These are phyloP conservation scores for Tipula vernalis DNA, from an alignment of 2,888 invertebrate genomes.

Conservation along the genomic window DNA sequence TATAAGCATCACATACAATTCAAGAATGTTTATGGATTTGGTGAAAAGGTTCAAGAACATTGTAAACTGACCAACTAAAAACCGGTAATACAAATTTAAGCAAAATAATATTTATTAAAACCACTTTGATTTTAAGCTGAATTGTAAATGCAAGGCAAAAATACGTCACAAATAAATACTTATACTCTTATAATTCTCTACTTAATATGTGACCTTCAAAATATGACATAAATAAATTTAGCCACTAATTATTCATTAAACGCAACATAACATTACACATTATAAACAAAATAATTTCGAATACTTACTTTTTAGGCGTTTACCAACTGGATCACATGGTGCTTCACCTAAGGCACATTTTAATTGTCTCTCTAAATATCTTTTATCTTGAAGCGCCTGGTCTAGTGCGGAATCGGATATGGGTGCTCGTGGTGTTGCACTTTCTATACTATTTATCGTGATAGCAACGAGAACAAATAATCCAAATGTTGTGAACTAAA, in stretches of 20 bases:
- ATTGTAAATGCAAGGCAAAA: too few relatives aligned
- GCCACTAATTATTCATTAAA: neutral
- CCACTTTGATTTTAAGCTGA: too few relatives aligned
- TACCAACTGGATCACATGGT: slow-evolving; percentile 60
- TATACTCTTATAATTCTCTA: neutral
- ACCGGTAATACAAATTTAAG: too few relatives aligned
- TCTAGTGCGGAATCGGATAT: slow-evolving; percentile 50
- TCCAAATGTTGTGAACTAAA: neutral
- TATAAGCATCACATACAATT: too few relatives aligned
- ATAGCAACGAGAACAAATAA: neutral
- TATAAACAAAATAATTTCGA: neutral
- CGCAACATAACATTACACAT: neutral
- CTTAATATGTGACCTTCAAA: neutral
- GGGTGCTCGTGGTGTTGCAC: neutral
- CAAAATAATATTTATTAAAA: too few relatives aligned
- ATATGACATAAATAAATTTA: neutral
- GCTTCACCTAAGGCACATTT: slow-evolving; percentile 63
- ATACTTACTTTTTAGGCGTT: slow-evolving; percentile 54
- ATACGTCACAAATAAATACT: neutral
- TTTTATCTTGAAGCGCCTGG: slow-evolving; percentile 51
- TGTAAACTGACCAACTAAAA: too few relatives aligned
- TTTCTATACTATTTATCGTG: neutral
- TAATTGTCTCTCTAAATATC: slow-evolving; percentile 56
- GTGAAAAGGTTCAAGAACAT: too few relatives aligned
- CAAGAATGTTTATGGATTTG: too few relatives aligned